Conservation (phyloP, 2,888 invertebrate genomes). For the Lasiommata megera region DNA sequence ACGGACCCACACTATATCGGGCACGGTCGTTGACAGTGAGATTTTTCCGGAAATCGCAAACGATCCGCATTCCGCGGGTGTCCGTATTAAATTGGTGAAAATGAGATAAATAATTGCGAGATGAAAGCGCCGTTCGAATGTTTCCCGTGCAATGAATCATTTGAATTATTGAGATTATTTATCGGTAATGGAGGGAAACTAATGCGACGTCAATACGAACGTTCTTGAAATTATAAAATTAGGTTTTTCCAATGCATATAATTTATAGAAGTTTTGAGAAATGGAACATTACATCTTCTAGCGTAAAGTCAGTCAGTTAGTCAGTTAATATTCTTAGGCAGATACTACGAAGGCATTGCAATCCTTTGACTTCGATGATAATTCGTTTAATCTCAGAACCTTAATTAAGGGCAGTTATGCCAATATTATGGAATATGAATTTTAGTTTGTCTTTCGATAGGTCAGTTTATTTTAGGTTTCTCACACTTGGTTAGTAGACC, state of each 20-base stretch:
- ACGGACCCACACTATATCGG: slow-evolving; percentile 70
- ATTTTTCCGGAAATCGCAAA: slow-evolving; percentile 60
- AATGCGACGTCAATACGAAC: not conserved
- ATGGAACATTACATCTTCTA: not conserved
- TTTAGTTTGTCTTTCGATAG: too few species aligned
- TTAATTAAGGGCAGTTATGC: too few species aligned
- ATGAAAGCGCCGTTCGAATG: not conserved
- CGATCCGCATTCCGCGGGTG: slow-evolving; percentile 45
- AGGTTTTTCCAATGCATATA: not conserved
- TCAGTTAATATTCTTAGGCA: too few species aligned
- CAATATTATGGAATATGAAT: too few species aligned
- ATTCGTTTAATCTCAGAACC: too few species aligned
- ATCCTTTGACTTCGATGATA: too few species aligned
- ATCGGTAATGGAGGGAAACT: not conserved
- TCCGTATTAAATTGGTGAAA: slow-evolving; percentile 17
- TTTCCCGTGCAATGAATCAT: slow-evolving; percentile 5
- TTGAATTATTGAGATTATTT: not conserved
- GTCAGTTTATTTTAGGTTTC: too few species aligned
- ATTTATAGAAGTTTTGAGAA: not conserved
- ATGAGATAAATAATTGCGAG: slow-evolving; percentile 17
- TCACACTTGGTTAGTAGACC: too few species aligned
- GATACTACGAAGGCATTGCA: too few species aligned
- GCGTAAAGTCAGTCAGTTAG: too few species aligned
- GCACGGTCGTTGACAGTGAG: slow-evolving; percentile 71
- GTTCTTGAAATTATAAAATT: not conserved